A percentile compares a stretch with the other conserved stretches of the same genome.
phyloP scores from a whole-genome alignment of 2,888 invertebrate species.

The Allygus modestus region DNA sequence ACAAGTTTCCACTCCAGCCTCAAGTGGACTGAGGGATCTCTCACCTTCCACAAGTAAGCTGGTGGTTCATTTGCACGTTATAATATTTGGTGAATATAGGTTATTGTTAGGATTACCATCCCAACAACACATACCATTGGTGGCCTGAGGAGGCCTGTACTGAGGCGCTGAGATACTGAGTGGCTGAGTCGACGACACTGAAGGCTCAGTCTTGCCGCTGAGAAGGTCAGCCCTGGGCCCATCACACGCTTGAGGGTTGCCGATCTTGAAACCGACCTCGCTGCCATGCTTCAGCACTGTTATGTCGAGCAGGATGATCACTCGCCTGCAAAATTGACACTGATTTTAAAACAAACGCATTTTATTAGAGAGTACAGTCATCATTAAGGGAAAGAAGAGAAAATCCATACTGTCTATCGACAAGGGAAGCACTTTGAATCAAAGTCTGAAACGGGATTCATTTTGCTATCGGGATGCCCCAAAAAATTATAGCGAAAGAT shows the following conservation, averaged over 20 bases:
- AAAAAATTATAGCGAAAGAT: no score
- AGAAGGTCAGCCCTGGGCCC: background rate
- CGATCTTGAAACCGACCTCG: constrained; percentile 86
- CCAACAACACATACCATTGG: constrained; percentile 6
- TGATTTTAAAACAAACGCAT: constrained; percentile 18
- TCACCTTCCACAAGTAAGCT: no score
- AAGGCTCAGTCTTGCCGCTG: background rate
- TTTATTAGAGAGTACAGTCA: background rate
- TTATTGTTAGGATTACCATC: no score
- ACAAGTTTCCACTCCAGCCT: no score
- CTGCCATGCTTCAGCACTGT: constrained; percentile 85
- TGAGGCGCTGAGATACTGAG: background rate
- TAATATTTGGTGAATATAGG: no score
- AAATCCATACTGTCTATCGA: no score
- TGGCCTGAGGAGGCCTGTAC: constrained; percentile 21
- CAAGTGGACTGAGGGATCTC: no score
- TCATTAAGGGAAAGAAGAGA: background rate
- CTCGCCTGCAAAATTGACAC: constrained; percentile 79
- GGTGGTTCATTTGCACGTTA: no score
- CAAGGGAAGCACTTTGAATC: no score
- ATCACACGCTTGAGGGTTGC: constrained; percentile 81
- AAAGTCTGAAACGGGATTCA: no score
- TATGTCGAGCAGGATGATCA: constrained; percentile 90
- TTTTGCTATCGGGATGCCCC: no score
- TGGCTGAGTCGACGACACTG: background rate